These are phyloP conservation scores for Tenthredo livida DNA, from an alignment of 2,888 invertebrate genomes.

Conservation along the genomic window DNA sequence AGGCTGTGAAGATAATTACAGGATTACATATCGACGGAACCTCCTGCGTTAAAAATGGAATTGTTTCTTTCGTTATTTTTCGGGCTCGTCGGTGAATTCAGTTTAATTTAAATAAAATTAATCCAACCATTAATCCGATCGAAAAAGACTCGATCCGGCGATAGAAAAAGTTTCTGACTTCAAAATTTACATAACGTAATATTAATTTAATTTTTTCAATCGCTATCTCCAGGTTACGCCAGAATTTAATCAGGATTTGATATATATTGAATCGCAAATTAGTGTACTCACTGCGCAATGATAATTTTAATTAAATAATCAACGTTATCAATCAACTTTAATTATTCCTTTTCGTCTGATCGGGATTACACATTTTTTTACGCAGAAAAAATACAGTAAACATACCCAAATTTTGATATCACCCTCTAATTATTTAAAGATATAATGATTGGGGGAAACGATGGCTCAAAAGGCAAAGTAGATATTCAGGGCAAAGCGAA, in stretches of 20 bases:
- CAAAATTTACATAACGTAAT: background rate
- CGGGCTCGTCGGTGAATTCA: background rate
- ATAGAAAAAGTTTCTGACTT: background rate
- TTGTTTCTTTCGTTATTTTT: background rate
- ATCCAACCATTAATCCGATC: background rate
- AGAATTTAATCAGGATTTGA: background rate
- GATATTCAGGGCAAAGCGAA: background rate
- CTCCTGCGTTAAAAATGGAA: background rate
- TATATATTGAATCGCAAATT: background rate
- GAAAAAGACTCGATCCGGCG: background rate
- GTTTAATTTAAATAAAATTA: background rate
- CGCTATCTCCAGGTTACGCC: conserved; percentile 27
- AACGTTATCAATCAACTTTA: conserved; percentile 29
- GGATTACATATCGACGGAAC: background rate
- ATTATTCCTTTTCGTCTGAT: background rate
- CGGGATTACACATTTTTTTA: background rate
- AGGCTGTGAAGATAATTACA: background rate
- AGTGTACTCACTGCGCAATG: background rate
- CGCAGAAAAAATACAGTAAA: background rate
- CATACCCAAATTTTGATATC: background rate
- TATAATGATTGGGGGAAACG: background rate
- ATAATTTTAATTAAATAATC: conserved; percentile 1
- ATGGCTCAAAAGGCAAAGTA: background rate
- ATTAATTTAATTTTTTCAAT: conserved; percentile 15
- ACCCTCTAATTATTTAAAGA: background rate